These are phyloP conservation scores for Spialia ferax DNA, from an alignment of 2,888 invertebrate species.

Conservation along the genomic window DNA sequence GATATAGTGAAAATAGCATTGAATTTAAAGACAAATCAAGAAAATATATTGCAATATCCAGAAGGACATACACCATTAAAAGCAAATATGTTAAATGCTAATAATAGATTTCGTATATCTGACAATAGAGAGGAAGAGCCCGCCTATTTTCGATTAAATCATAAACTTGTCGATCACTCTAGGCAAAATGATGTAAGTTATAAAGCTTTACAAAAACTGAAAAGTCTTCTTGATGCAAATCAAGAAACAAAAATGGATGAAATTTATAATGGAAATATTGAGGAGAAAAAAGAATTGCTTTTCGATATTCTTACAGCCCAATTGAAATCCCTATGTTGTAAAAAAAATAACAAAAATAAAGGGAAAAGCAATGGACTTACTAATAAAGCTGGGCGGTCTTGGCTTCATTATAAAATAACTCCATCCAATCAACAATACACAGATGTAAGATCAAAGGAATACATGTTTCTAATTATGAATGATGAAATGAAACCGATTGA, in stretches of 20 bases:
- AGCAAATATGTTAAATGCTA: background rate
- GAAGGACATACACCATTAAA: slow-evolving; percentile 18
- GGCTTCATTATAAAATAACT: slow-evolving; percentile 30
- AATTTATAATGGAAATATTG: slow-evolving; percentile 52
- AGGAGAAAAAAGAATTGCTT: slow-evolving; percentile 69
- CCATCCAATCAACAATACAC: slow-evolving; percentile 11
- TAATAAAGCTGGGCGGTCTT: slow-evolving; percentile 49
- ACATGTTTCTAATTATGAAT: slow-evolving; percentile 76
- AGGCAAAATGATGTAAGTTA: slow-evolving; percentile 60
- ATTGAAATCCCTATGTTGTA: slow-evolving; percentile 75
- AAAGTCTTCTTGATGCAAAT: slow-evolving; percentile 63
- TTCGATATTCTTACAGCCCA: slow-evolving; percentile 76
- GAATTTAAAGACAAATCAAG: slow-evolving; percentile 26
- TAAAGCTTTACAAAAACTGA: slow-evolving; percentile 66
- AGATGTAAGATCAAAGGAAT: slow-evolving; percentile 53
- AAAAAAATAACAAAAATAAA: slow-evolving; percentile 52
- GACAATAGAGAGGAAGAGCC: slow-evolving; percentile 49
- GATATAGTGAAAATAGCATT: slow-evolving; percentile 63
- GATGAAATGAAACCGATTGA: slow-evolving; percentile 73
- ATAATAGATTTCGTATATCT: slow-evolving; percentile 48
- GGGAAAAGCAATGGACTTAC: slow-evolving; percentile 48
- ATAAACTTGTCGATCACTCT: slow-evolving; percentile 64
- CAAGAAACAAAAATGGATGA: slow-evolving; percentile 52
- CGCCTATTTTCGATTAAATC: slow-evolving; percentile 66
- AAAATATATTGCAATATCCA: slow-evolving; percentile 18